Evolutionary conservation across 2,888 invertebrate genomes (phyloP), one percentile per base, ranked within the genome.

Genomic region (Polydrusus tereticollis): DNA sequence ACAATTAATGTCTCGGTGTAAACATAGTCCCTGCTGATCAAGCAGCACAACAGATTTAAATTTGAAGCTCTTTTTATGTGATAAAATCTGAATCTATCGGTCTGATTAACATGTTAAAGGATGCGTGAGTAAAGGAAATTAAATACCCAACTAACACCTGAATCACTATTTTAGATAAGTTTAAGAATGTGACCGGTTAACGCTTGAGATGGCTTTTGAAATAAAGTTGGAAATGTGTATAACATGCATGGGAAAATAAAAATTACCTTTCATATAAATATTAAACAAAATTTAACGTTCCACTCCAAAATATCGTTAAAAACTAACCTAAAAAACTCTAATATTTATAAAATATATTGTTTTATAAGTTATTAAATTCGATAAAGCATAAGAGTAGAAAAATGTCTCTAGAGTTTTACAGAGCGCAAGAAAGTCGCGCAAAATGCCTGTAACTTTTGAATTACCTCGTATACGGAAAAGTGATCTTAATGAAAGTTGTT

Each of bases 51-150:
- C 21, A 60, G 21, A 8, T 26, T 43, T 60, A 23, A 45, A 60
- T 60, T 43, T 33, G 0, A 47, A 59, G 14, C 41, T 59, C 26
- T 23, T 38, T n/a, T 41, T 47, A 21, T 29, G 5, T 29, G 65
- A 66, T 66, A 57, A 57, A 66, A 66, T 65, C 65, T 65, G 64
- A 64, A 38, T 21, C 52, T 20, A 69, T 70, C 70, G 70, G 58
- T 41, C 36, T 26, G 63, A 70, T 70, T 71, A 65, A 66, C 62
- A 71, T 65, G 66, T 71, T 66, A 71, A 71, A 60, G 60, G 71
- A 71, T 66, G 63, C 58, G 64, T 58, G 70, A 70, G 70, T 70
- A 63, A 58, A 58, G 59, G 58, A 65, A 64, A 69, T 69, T 57
- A 63, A 63, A 70, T 69, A 70, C 47, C 47, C 47, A 64, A 58